These are phyloP conservation scores for Taxidea taxus DNA, from an alignment of 2,113 vertebrate species.

Conservation along the genomic window DNA sequence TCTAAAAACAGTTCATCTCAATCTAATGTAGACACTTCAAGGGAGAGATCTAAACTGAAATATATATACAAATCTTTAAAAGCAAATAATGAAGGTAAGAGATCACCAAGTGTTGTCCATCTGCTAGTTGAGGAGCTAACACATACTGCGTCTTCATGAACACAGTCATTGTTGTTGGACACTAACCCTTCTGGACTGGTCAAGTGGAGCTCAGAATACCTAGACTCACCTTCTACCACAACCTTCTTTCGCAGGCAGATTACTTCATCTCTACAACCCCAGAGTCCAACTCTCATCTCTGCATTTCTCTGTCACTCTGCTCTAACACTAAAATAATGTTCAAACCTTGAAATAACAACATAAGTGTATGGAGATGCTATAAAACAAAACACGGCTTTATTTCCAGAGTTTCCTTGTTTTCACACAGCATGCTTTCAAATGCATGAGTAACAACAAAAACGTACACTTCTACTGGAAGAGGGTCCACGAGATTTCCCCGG, in stretches of 20 bases:
- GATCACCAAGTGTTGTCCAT: background rate
- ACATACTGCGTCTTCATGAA: background rate
- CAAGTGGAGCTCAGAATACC: background rate
- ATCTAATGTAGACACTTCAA: background rate
- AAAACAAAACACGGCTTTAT: background rate
- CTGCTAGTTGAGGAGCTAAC: background rate
- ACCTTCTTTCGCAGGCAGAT: background rate
- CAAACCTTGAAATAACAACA: background rate
- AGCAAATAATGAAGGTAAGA: background rate
- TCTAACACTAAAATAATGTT: background rate
- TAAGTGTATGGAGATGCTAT: background rate
- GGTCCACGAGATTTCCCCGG: background rate
- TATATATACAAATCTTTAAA: background rate
- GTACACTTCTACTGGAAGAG: background rate
- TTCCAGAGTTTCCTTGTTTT: conserved; percentile 29
- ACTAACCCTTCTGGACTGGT: background rate
- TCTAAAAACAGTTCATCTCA: background rate
- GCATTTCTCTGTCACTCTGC: background rate
- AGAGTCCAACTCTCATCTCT: background rate
- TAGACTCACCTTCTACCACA: background rate
- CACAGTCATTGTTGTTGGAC: rapidly evolving
- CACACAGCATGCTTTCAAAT: conserved; percentile 10
- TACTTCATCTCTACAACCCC: background rate
- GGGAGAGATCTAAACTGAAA: background rate
- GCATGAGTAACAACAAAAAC: background rate